phyloP scores from a whole-genome alignment of 2,888 invertebrate genomes.

The Phasia obesa region DNA sequence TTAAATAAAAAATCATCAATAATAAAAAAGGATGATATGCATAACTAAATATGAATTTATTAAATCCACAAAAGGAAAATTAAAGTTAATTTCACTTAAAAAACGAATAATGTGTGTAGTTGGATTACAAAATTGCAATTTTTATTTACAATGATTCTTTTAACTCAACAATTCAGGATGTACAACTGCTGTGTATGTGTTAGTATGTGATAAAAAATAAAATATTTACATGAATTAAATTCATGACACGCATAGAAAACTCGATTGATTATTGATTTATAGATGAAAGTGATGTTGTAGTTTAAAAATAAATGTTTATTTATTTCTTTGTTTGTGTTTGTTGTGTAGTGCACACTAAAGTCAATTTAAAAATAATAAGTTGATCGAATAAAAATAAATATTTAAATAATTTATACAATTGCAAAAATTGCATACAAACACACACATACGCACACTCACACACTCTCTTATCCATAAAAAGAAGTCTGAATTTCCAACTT shows the following conservation, averaged over 20 bases:
- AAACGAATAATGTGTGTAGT: conserved; percentile 8
- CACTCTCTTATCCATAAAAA: too few relatives aligned
- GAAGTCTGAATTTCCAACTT: too few relatives aligned
- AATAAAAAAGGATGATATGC: too few relatives aligned
- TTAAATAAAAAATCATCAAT: too few relatives aligned
- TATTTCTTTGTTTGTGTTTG: conserved; percentile 3
- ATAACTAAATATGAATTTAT: too few relatives aligned
- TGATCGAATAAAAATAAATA: conserved; percentile 58
- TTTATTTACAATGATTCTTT: conserved; percentile 19
- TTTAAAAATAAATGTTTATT: conserved; percentile 20
- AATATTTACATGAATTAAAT: conserved; percentile 33
- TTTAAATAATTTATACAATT: conserved; percentile 63
- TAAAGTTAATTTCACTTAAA: too few relatives aligned
- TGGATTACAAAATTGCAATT: conserved; percentile 36
- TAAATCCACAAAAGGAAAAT: too few relatives aligned
- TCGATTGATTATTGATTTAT: conserved; percentile 56
- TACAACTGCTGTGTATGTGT: not conserved
- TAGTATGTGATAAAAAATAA: conserved; percentile 3
- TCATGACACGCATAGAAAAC: conserved; percentile 57
- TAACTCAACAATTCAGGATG: not conserved
- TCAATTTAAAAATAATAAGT: conserved; percentile 70
- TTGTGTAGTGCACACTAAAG: conserved; percentile 41
- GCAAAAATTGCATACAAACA: conserved; percentile 22
- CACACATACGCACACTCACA: not conserved
- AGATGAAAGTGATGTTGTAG: conserved; percentile 1